Conservation (phyloP, 2,888 invertebrate genomes). For the Ornithoptera alexandrae region DNA sequence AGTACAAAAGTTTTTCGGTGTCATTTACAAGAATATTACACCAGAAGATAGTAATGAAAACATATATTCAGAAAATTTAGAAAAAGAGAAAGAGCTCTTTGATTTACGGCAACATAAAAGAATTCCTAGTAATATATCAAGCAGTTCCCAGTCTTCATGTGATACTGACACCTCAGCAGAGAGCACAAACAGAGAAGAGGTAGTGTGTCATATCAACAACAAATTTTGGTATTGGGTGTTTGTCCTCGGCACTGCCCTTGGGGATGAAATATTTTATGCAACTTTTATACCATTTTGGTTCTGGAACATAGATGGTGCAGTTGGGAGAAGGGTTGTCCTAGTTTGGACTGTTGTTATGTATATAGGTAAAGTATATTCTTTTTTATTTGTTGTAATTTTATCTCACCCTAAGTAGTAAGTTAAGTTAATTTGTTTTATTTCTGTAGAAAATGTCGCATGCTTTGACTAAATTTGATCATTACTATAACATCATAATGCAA, state of each 20-base stretch:
- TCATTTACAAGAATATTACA: constrained; percentile 72
- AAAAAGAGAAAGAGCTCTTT: constrained; percentile 46
- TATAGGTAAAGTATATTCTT: constrained; percentile 79
- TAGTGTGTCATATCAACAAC: constrained; percentile 81
- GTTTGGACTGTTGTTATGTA: constrained; percentile 93
- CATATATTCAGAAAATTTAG: constrained; percentile 53
- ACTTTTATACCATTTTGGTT: constrained; percentile 96
- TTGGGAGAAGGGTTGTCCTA: constrained; percentile 89
- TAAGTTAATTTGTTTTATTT: no score
- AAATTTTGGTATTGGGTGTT: constrained; percentile 92
- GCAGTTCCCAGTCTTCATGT: constrained; percentile 63
- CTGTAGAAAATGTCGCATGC: no score
- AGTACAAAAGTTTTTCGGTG: constrained; percentile 90
- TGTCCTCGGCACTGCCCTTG: constrained; percentile 90
- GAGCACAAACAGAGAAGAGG: constrained; percentile 54
- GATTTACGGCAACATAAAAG: constrained; percentile 61
- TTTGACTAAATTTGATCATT: no score
- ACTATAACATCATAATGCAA: no score
- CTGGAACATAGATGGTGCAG: constrained; percentile 95
- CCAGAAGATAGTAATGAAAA: constrained; percentile 51
- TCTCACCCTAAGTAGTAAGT: no score
- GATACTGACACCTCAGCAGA: constrained; percentile 66
- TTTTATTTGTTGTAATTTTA: no score
- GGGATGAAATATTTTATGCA: constrained; percentile 94
- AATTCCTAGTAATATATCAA: constrained; percentile 64